A percentile compares a stretch with the other conserved stretches of the same genome.
Evolutionary conservation across 2,113 vertebrate species (phyloP).

Genomic region (Paraplagusia blochii): DNA sequence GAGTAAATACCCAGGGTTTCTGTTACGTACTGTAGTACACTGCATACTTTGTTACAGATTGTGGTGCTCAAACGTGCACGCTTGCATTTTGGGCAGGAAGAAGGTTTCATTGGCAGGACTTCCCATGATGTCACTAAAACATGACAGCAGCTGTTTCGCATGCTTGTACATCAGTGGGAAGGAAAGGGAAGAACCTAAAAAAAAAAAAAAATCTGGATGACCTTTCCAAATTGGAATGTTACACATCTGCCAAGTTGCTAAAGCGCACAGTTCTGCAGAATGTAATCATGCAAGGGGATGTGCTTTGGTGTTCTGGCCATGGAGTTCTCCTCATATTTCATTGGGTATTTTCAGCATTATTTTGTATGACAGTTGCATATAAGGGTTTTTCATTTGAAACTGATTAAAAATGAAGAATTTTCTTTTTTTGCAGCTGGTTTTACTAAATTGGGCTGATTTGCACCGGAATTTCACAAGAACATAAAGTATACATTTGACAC

Average conservation of each 20-base stretch:
- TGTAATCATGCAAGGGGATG: slow-evolving; percentile 10
- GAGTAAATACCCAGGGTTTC: slow-evolving; percentile 18
- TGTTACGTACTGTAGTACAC: slow-evolving; percentile 9
- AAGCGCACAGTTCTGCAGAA: slow-evolving; percentile 15
- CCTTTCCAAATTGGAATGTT: slow-evolving; percentile 42
- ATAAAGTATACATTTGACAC: slow-evolving; percentile 15
- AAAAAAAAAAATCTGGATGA: slow-evolving; percentile 15
- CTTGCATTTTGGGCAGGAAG: slow-evolving; percentile 2
- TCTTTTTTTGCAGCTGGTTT: slow-evolving; percentile 29
- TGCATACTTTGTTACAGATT: neutral
- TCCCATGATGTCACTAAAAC: slow-evolving; percentile 34
- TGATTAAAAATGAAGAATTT: no score
- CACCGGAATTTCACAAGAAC: slow-evolving; percentile 32
- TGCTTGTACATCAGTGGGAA: slow-evolving; percentile 8
- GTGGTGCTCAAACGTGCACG: neutral
- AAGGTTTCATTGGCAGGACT: slow-evolving; percentile 14
- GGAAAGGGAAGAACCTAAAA: slow-evolving; percentile 1
- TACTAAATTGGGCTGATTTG: slow-evolving; percentile 32
- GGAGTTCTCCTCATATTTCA: slow-evolving; percentile 10
- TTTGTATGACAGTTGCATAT: slow-evolving; percentile 48
- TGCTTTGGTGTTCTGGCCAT: slow-evolving; percentile 14
- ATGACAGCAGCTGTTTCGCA: slow-evolving; percentile 30
- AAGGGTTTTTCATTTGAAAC: no score
- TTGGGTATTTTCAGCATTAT: slow-evolving; percentile 13
- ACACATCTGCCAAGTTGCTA: slow-evolving; percentile 37